Base-by-base conservation (phyloP, 2,797 vertebrate species). In the Fringilla coelebs region DNA sequence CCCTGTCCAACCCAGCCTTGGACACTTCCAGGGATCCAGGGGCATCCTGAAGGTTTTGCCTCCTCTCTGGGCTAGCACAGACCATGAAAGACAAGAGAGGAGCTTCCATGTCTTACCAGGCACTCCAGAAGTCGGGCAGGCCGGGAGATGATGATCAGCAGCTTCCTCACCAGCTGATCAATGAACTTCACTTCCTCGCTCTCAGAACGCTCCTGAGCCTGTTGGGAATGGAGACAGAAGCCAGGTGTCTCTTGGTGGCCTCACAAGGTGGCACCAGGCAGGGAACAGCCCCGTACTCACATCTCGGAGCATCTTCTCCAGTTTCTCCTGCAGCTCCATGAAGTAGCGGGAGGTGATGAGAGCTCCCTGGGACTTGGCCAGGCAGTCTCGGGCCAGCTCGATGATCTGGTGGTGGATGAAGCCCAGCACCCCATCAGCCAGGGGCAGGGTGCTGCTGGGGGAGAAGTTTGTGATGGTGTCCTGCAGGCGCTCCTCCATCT, bases 351-450 rank as follows among this genome's bases (percentile, higher is more conserved):
- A 99, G n/a, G 99, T 99, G 94, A 99, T 98, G 72, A 99, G 98
- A 65, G 98, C 99, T 62, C 98, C 99, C 81, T 98, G 98, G 43
- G 99, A 99, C 96, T 99, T 99, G 79, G 99, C 99, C 97, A 99
- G 98, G 94, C 99, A 99, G 98, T 99, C 99, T 2, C 99, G 98
- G 85, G 98, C 99, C 96, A 99, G 97, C 96, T 99, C 99, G 0
- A 99, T 97, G 97, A 99, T 98, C 98, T 99, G 99, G 98, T 99
- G 99, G 95, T 99, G 99, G 97, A 99, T 99, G 98, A 99, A 99
- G 90, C 99, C 99, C 98, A 99, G 97, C 51, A 99, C 99, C 0
- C 99, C 99, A 1, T 99, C 99, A 1, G 99, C 99, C 93, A 99
- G 97, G 0, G 98, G 99, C 97, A 99, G 98, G 40, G 98, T 98